Percentiles rank a stretch among this genome's conserved stretches.
These are phyloP conservation scores for Melinaea marsaeus DNA, from an alignment of 2,888 invertebrate genomes.

Conservation along the genomic window DNA sequence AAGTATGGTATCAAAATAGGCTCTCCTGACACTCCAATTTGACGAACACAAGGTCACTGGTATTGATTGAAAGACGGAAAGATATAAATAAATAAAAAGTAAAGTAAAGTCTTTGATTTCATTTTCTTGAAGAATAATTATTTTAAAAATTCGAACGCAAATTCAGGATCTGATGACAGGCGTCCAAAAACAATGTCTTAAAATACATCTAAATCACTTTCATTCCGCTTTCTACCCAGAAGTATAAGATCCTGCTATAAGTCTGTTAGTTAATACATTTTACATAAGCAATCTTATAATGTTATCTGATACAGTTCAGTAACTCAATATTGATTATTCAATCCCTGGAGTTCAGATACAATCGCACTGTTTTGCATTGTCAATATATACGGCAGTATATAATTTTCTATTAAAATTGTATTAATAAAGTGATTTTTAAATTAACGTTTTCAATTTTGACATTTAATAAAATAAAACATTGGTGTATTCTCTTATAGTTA, in stretches of 20 bases:
- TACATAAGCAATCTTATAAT: slow-evolving; percentile 2
- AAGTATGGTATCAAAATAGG: too few species aligned
- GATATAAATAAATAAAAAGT: too few species aligned
- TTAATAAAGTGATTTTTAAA: neutral
- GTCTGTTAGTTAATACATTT: neutral
- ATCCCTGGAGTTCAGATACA: neutral
- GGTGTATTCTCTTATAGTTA: too few species aligned
- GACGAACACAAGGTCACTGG: too few species aligned
- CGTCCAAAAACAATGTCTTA: neutral
- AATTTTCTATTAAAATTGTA: neutral
- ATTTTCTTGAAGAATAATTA: too few species aligned
- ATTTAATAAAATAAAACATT: neutral
- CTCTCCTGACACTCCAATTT: too few species aligned
- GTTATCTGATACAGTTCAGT: slow-evolving; percentile 1
- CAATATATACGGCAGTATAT: neutral
- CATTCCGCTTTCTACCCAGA: neutral
- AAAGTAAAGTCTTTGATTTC: too few species aligned
- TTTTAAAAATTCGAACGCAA: too few species aligned
- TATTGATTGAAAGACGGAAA: too few species aligned
- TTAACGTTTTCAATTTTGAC: neutral
- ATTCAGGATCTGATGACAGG: too few species aligned
- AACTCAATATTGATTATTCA: neutral
- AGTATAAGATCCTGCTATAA: too few species aligned
- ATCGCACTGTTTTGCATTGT: neutral
- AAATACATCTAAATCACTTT: neutral